These are phyloP conservation scores for Seriola quinqueradiata DNA, from an alignment of 2,113 vertebrate species.

Conservation along the genomic window DNA sequence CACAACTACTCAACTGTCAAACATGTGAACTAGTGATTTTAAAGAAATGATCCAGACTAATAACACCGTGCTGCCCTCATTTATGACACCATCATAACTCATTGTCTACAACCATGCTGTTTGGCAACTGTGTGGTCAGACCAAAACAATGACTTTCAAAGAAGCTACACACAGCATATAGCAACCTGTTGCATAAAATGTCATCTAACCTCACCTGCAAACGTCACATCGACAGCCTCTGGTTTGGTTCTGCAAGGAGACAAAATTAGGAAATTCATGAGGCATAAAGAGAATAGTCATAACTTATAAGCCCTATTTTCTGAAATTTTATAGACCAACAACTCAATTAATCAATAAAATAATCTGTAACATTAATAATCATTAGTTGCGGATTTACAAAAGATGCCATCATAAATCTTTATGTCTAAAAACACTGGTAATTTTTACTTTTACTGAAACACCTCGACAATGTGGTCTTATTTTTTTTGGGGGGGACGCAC, in stretches of 20 bases:
- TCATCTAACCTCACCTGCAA: constrained; percentile 90
- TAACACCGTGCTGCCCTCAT: background rate
- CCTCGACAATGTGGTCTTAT: background rate
- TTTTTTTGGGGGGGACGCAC: background rate
- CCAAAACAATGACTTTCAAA: background rate
- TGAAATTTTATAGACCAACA: background rate
- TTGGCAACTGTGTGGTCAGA: background rate
- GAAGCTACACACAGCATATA: background rate
- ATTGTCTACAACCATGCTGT: background rate
- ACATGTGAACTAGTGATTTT: background rate
- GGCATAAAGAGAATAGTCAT: no score
- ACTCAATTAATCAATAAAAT: no score
- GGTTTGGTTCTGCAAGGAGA: constrained; percentile 93
- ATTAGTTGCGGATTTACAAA: background rate
- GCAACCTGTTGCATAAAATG: background rate
- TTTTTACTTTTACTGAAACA: background rate
- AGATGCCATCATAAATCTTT: background rate
- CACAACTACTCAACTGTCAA: background rate
- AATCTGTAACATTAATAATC: background rate
- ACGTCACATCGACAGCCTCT: constrained; percentile 98
- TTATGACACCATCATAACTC: background rate
- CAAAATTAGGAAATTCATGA: background rate
- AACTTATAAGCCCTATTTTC: no score
- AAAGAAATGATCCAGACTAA: background rate
- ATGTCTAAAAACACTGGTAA: background rate